Evolutionary conservation across 2,888 invertebrate species (phyloP).

Genomic region (Drosophila subsilvestris): DNA sequence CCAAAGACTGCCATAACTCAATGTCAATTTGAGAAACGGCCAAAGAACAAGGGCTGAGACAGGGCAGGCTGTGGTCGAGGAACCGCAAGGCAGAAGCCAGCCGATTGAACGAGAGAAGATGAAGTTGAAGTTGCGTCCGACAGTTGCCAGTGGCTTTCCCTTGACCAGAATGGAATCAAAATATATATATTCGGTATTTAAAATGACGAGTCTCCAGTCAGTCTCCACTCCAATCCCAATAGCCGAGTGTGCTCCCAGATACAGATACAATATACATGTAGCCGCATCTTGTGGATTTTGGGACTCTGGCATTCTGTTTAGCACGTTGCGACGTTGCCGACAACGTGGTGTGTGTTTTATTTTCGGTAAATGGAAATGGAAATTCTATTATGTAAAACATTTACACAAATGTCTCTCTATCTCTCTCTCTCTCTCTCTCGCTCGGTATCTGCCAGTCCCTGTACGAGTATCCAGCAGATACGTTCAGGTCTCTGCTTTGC

Average conservation of each 20-base stretch:
- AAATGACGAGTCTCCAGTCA: conserved; percentile 49
- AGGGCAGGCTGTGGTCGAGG: conserved; percentile 28
- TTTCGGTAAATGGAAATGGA: conserved; percentile 55
- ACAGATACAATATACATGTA: conserved; percentile 29
- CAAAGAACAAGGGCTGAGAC: background rate
- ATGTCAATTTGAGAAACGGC: conserved; percentile 59
- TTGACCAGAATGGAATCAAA: conserved; percentile 60
- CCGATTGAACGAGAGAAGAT: conserved; percentile 48
- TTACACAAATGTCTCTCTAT: conserved; percentile 21
- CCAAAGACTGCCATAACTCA: conserved; percentile 70
- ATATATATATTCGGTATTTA: conserved; percentile 52
- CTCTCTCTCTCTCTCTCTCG: too few species aligned
- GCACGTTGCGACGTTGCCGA: conserved; percentile 25
- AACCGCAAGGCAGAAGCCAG: conserved; percentile 39
- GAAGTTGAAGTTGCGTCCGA: conserved; percentile 33
- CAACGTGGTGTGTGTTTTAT: conserved; percentile 50
- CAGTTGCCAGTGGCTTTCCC: conserved; percentile 26
- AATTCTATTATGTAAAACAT: conserved; percentile 65
- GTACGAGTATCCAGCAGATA: conserved; percentile 5
- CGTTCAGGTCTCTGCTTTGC: conserved; percentile 24
- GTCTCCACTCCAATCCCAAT: conserved; percentile 1
- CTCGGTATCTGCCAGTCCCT: background rate
- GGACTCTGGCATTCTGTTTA: conserved; percentile 30
- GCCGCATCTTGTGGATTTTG: conserved; percentile 36
- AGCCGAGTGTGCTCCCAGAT: conserved; percentile 4